phyloP scores from a whole-genome alignment of 2,797 vertebrate species.

The Austrolebias charrua region DNA sequence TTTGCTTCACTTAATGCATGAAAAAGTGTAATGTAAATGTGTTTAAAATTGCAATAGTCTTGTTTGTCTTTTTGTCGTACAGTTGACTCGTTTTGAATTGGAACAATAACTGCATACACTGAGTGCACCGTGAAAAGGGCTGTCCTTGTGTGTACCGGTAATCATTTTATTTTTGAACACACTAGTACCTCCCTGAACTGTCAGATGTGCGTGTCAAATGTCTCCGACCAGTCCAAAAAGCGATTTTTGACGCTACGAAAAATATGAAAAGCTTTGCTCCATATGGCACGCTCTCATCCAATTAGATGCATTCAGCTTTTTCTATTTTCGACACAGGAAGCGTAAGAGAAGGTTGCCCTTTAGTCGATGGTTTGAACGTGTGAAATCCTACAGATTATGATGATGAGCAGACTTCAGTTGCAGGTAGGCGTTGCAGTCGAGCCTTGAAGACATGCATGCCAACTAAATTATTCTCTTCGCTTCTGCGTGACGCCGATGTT shows the following conservation, averaged over 20 bases:
- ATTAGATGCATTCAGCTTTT: slow-evolving; percentile 64
- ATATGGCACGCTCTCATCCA: slow-evolving; percentile 53
- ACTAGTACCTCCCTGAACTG: slow-evolving; percentile 7
- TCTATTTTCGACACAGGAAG: slow-evolving; percentile 64
- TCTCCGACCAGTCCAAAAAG: slow-evolving; percentile 50
- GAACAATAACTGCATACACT: background rate
- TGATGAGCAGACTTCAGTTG: slow-evolving; percentile 54
- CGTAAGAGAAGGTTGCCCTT: slow-evolving; percentile 69
- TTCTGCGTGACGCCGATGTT: slow-evolving; percentile 49
- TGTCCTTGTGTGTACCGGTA: slow-evolving; percentile 3
- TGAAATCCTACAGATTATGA: slow-evolving; percentile 64
- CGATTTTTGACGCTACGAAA: slow-evolving; percentile 29
- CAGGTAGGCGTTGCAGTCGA: slow-evolving; percentile 67
- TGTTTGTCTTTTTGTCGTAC: background rate
- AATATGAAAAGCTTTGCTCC: slow-evolving; percentile 22
- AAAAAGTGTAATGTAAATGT: background rate
- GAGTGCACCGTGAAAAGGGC: slow-evolving; percentile 4
- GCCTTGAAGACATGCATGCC: slow-evolving; percentile 46
- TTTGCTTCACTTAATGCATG: no score
- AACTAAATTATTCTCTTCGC: slow-evolving; percentile 57
- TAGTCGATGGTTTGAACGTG: slow-evolving; percentile 66
- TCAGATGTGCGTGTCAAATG: slow-evolving; percentile 45
- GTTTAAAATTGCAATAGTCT: slow-evolving; percentile 11
- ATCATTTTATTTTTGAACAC: no score
- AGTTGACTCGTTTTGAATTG: slow-evolving; percentile 11